Evolutionary conservation across 2,113 vertebrate genomes (phyloP), one percentile per base, ranked within the genome.

Genomic region (Dromas ardeola): DNA sequence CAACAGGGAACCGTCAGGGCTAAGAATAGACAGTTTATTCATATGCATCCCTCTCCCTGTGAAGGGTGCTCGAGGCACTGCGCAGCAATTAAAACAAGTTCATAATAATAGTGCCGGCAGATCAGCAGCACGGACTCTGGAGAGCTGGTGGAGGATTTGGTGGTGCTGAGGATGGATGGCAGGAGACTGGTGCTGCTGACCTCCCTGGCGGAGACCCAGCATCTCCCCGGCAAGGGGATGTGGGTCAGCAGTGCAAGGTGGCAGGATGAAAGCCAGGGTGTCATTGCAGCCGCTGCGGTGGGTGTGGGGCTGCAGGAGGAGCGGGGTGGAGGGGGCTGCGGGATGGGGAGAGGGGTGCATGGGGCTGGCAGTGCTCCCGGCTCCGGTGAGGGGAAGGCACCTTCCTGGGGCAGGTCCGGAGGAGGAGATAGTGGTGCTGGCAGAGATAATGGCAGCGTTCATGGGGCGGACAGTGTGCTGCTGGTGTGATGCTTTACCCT

Each of bases 1-100:
- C 38, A 7, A 1, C 2, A n/a, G 63, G 62, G 45, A 88, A 18
- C 53, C 9, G 4, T 59, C 58, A 40, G 69, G 3, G 4, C 88
- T 95, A 50, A 74, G 62, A 95, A 92, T 43, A 92, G 71, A 27
- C 65, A 34, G 47, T 82, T 90, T 65, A 88, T 73, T 91, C 47
- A 16, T 50, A 3, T 2, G 8, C 23, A 27, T 69, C 80, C 82
- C 62, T 70, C 32, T 40, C 56, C 27, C 53, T 55, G 38, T 17
- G 50, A 79, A 86, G 86, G 43, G 80, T 73, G 86, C 94, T 95
- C 0, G 4, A 88, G 88, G 91, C 62, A 3, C 50, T 26, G 87
- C 3, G 2, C 56, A 88, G 93, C 94, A 90, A 93, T 95, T 92
- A 88, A 65, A 65, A 27, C 30, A 63, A 80, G 74, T 71, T 95